Conservation (phyloP, 2,888 invertebrate species). For the Oithona nana region DNA sequence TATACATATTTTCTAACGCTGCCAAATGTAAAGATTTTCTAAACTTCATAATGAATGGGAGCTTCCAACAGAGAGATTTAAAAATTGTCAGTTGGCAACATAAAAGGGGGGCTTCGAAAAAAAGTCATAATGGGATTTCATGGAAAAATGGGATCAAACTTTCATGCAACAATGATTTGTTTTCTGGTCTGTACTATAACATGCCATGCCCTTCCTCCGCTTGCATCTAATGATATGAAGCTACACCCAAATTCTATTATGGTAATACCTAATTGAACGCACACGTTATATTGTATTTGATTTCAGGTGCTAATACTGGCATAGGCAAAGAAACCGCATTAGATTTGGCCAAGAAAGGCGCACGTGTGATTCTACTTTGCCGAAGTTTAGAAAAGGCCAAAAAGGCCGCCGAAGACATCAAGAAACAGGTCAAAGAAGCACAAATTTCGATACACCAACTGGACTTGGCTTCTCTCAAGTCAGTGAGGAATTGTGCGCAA, state of each 20-base stretch:
- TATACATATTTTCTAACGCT: no score
- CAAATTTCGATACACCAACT: background rate
- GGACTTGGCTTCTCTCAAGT: conserved; percentile 4
- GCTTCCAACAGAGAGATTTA: no score
- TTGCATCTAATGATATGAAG: background rate
- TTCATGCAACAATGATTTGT: no score
- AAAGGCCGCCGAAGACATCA: conserved; percentile 9
- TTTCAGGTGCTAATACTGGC: conserved; percentile 12
- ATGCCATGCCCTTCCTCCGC: no score
- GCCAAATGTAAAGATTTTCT: no score
- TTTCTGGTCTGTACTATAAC: no score
- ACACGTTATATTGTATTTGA: background rate
- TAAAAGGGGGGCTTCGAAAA: no score
- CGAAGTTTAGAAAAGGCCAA: background rate
- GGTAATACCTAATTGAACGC: background rate
- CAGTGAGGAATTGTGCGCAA: conserved; percentile 4
- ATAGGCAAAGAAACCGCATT: background rate
- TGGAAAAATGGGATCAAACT: no score
- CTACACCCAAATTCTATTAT: background rate
- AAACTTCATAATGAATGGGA: no score
- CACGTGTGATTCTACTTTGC: background rate
- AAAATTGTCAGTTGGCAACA: no score
- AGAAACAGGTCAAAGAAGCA: background rate
- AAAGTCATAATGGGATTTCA: no score
- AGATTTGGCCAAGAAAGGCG: conserved; percentile 5